Base-by-base conservation (phyloP, 2,888 invertebrate genomes). In the Drosophila kokeensis region DNA sequence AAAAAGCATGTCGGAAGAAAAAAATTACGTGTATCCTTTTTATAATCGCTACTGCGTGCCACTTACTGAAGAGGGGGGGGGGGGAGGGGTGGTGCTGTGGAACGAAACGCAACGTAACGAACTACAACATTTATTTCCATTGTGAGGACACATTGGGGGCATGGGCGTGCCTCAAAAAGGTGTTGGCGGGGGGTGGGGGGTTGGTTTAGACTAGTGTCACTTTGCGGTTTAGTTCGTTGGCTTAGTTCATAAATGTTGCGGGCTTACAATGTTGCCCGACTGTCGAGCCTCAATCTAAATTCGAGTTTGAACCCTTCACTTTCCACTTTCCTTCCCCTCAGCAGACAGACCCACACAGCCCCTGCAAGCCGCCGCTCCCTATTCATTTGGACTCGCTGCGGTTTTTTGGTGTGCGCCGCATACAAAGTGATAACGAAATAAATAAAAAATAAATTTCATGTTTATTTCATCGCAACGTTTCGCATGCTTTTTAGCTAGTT, bases 21-120 rank as follows among this genome's bases (percentile, higher is more conserved):
- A 84, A 84, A 89, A 85, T 90, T 85, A 86, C 85, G 85, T 86
- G 90, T 86, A 88, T 86, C 85, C 85, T 88, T 86, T 86, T 88
- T 88, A 89, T 86, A 86, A 86, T 86, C 85, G 87, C 72, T 74
- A 69, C 69, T 69, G 82, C 82, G 84, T 76, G 60, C 52, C 18
- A 24, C 11, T 21, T 24, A 30, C n/a, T 13, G 40, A 38, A 21
- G 34, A 57, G 34, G 18, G 15, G 18, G 18, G 27, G 34, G 18
- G 15, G 18, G 18, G 27, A n/a, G 15, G 45, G 18, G 58, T 24
- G 40, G 34, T 54, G 68, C 40, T 73, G 57, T 62, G 66, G 69
- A 80, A 24, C 29, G 61, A 38, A 61, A 70, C 64, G 68, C 58
- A 69, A 63, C 65, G 76, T 61, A 85, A 65, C 79, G 57, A 87